These are phyloP conservation scores for Pseudotriccus pelzelni DNA, from an alignment of 2,797 vertebrate genomes.

Conservation along the genomic window DNA sequence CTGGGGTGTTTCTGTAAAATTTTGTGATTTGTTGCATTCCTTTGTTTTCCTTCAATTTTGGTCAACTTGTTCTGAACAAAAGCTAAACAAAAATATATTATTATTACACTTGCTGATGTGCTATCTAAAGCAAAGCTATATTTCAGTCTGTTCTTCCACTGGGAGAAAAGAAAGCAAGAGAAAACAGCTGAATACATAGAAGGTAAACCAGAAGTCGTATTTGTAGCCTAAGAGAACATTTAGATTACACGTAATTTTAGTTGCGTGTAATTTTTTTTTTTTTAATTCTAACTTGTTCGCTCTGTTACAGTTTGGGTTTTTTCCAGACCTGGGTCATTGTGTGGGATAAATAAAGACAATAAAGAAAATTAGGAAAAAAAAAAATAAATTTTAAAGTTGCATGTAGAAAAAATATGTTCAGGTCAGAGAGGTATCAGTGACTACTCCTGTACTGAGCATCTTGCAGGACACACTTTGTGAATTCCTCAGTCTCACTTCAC, in stretches of 20 bases:
- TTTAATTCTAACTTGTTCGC: not conserved
- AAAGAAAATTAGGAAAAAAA: not conserved
- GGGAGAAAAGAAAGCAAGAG: conserved; percentile 47
- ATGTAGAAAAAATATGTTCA: not conserved
- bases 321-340: not conserved
- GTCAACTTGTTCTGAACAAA: conserved; percentile 56
- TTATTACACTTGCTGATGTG: conserved; percentile 28
- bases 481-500: not conserved
- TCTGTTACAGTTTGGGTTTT: not conserved
- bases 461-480: not conserved
- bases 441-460: not conserved
- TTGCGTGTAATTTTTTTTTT: not conserved
- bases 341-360: not conserved
- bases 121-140: conserved; percentile 53
- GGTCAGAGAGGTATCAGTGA: not conserved
- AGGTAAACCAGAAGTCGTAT: not conserved
- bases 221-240: not conserved
- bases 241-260: not conserved
- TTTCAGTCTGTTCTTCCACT: conserved; percentile 31
- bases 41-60: conserved; percentile 65
- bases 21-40: conserved; percentile 53
- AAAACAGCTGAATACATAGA: conserved; percentile 25
- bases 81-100: conserved; percentile 53
- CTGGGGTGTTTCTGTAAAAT: conserved; percentile 65
- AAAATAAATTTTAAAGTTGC: not conserved